These are phyloP conservation scores for Tarsius wallacei DNA, from an alignment of 2,797 vertebrate species.

Conservation along the genomic window DNA sequence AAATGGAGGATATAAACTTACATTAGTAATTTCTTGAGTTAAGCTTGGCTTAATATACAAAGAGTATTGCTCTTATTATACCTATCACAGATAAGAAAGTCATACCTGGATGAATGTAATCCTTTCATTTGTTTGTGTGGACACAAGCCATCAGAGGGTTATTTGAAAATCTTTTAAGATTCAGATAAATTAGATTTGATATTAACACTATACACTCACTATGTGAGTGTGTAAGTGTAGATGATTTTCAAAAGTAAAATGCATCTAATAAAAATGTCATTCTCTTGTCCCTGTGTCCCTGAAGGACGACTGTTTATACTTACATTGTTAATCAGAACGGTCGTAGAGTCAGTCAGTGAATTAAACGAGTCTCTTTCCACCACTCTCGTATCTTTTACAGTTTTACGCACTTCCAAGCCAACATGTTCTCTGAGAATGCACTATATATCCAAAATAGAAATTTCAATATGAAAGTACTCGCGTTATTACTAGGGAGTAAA, in stretches of 20 bases:
- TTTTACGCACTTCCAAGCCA: background rate
- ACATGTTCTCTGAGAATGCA: background rate
- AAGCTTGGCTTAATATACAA: conserved; percentile 80
- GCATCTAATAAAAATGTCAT: conserved; percentile 30
- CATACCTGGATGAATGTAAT: conserved; percentile 62
- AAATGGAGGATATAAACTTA: conserved; percentile 79
- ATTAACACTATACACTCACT: conserved; percentile 62
- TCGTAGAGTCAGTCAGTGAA: conserved; percentile 46
- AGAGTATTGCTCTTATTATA: conserved; percentile 48
- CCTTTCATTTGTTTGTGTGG: conserved; percentile 56
- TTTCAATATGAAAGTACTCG: background rate
- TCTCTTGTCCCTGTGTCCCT: conserved; percentile 6
- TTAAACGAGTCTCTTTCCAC: conserved; percentile 65
- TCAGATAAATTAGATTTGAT: conserved; percentile 66
- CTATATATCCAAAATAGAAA: conserved; percentile 31
- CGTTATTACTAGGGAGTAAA: conserved; percentile 20
- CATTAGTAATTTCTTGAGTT: conserved; percentile 75
- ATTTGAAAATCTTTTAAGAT: conserved; percentile 64
- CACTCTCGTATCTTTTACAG: conserved; percentile 31
- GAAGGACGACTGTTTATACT: conserved; percentile 70
- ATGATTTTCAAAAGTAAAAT: conserved; percentile 62
- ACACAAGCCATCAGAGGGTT: conserved; percentile 62
- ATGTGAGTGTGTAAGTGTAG: background rate
- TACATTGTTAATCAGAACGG: conserved; percentile 54
- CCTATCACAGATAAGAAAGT: conserved; percentile 75